Conservation (phyloP, 2,113 vertebrate genomes). For the Paedocypris sp. region DNA sequence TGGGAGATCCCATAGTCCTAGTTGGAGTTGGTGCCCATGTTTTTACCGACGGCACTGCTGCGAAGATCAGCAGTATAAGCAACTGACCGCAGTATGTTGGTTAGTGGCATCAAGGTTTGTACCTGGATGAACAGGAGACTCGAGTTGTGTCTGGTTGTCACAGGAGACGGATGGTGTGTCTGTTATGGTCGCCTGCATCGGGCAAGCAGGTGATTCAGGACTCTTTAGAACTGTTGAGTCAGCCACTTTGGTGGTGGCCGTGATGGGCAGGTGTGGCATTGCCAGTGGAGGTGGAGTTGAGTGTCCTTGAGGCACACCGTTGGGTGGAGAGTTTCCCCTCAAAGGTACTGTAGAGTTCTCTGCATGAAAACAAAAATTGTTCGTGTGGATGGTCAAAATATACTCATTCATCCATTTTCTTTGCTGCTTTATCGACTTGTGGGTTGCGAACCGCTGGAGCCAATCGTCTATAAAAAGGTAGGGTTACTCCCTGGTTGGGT, state of each 20-base stretch:
- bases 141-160: slow-evolving; percentile 46
- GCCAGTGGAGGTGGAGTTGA: slow-evolving; percentile 60
- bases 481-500: too few species aligned
- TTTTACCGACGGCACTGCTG: slow-evolving; percentile 52
- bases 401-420: too few species aligned
- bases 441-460: too few species aligned
- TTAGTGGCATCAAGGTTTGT: slow-evolving; percentile 5
- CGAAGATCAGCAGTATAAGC: background rate
- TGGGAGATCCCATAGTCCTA: slow-evolving; percentile 54
- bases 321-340: slow-evolving; percentile 45
- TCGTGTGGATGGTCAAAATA: too few species aligned
- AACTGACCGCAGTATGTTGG: background rate
- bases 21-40: slow-evolving; percentile 56
- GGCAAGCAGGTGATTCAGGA: slow-evolving; percentile 48
- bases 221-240: slow-evolving; percentile 49
- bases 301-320: slow-evolving; percentile 54
- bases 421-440: too few species aligned
- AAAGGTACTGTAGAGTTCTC: slow-evolving; percentile 44
- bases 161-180: slow-evolving; percentile 43
- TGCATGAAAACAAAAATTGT: slow-evolving; percentile 24
- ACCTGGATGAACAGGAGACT: slow-evolving; percentile 61
- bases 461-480: too few species aligned
- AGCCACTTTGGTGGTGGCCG: slow-evolving; percentile 71
- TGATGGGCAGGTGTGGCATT: slow-evolving; percentile 84
- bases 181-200: slow-evolving; percentile 33